Conservation (phyloP, 2,797 vertebrate genomes). For the Schizopygopsis malacanthus region DNA sequence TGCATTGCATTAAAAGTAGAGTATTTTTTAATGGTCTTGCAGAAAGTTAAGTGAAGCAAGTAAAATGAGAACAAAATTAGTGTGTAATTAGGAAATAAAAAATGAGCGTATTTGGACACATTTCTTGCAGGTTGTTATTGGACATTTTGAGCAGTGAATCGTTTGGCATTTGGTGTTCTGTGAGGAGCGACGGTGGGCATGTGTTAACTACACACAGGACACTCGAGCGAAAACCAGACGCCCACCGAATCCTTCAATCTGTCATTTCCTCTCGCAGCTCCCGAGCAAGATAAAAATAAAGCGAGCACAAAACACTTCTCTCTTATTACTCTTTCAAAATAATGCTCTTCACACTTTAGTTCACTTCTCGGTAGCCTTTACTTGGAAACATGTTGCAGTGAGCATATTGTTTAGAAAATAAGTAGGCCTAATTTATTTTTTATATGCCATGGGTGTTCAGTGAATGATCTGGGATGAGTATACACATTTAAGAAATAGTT, state of each 20-base stretch:
- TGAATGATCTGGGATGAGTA: background rate
- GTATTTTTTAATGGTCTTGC: background rate
- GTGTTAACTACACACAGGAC: slow-evolving; percentile 73
- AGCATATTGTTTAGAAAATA: slow-evolving; percentile 63
- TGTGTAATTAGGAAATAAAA: slow-evolving; percentile 31
- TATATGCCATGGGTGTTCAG: slow-evolving; percentile 68
- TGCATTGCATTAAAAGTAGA: background rate
- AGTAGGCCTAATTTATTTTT: slow-evolving; percentile 60
- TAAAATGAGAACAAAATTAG: background rate
- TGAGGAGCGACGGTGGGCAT: slow-evolving; percentile 64
- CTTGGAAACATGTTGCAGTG: slow-evolving; percentile 46
- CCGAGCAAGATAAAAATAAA: slow-evolving; percentile 79
- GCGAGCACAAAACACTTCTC: slow-evolving; percentile 60
- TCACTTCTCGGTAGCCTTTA: slow-evolving; percentile 35
- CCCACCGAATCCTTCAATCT: slow-evolving; percentile 76
- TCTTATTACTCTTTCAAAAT: slow-evolving; percentile 40
- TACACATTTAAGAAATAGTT: background rate
- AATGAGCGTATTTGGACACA: slow-evolving; percentile 42
- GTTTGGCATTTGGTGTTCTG: slow-evolving; percentile 59
- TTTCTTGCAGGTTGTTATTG: slow-evolving; percentile 53
- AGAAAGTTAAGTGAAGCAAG: background rate
- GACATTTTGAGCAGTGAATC: slow-evolving; percentile 51
- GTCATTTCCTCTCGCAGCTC: slow-evolving; percentile 75
- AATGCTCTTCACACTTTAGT: slow-evolving; percentile 44
- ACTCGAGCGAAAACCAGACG: slow-evolving; percentile 71